Evolutionary conservation across 2,113 vertebrate species (phyloP).

Genomic region (Leucopsar rothschildi): DNA sequence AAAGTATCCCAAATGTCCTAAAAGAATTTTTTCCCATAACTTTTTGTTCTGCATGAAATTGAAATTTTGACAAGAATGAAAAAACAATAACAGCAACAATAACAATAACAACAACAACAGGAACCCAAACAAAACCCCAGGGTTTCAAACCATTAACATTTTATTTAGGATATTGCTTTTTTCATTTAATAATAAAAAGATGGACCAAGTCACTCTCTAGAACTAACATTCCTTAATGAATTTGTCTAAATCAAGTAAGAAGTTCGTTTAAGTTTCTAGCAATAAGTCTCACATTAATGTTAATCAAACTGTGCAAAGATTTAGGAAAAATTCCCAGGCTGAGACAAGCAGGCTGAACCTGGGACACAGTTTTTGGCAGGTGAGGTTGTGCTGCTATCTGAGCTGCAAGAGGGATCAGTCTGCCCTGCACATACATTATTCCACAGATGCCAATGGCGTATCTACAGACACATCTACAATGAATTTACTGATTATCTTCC

Average conservation of each 20-base stretch:
- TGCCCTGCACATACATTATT: not conserved
- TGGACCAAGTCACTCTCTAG: not conserved
- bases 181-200: not conserved
- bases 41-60: not conserved
- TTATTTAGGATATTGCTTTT: not conserved
- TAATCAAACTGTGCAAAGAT: not conserved
- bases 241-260: not conserved
- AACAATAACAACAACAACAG: not conserved
- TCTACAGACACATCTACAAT: not conserved
- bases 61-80: not conserved
- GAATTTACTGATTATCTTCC: not conserved
- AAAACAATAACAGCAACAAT: not conserved
- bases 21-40: accelerated
- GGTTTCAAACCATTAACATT: not conserved
- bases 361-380: not conserved
- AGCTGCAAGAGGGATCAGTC: not conserved
- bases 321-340: not conserved
- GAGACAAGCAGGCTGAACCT: not conserved
- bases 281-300: not conserved
- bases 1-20: not conserved
- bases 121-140: not conserved
- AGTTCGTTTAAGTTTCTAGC: not conserved
- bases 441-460: not conserved
- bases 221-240: not conserved
- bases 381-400: not conserved